Conservation (phyloP, 2,888 invertebrate species). For the Drosophila formosana region DNA sequence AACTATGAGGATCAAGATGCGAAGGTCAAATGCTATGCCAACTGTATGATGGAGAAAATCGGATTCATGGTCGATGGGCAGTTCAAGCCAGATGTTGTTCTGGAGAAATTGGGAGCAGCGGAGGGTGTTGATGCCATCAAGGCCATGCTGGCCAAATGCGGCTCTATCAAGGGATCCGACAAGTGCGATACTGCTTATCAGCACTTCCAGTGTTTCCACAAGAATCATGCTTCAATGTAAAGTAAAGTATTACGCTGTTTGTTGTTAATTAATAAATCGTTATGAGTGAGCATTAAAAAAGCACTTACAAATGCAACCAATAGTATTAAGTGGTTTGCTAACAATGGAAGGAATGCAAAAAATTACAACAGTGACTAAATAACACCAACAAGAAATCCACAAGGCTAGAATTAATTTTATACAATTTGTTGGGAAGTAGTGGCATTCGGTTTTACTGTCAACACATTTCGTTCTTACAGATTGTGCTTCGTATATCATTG, state of each 20-base stretch:
- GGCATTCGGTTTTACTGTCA: background rate
- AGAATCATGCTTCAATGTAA: slow-evolving; percentile 21
- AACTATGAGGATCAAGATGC: slow-evolving; percentile 58
- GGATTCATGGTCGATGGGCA: slow-evolving; percentile 69
- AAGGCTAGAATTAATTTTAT: too few relatives aligned
- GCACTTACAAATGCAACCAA: too few relatives aligned
- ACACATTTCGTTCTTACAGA: background rate
- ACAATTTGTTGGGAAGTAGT: background rate
- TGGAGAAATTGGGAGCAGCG: slow-evolving; percentile 40
- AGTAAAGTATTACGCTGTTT: background rate
- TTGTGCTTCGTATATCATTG: background rate
- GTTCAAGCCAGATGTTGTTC: slow-evolving; percentile 50
- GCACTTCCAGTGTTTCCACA: slow-evolving; percentile 55
- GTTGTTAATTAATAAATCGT: slow-evolving; percentile 7
- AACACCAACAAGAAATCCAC: too few relatives aligned
- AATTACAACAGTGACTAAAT: too few relatives aligned
- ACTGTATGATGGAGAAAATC: slow-evolving; percentile 76
- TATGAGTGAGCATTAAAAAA: slow-evolving; percentile 12
- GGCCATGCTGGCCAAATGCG: slow-evolving; percentile 48
- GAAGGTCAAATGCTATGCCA: slow-evolving; percentile 73
- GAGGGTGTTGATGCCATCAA: slow-evolving; percentile 53
- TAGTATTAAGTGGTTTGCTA: too few relatives aligned
- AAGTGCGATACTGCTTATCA: slow-evolving; percentile 69
- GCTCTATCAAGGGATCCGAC: slow-evolving; percentile 42
- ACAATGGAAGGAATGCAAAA: too few relatives aligned